Percentiles rank a stretch among this genome's conserved stretches.
Conservation (phyloP, 2,113 vertebrate species). For the Danionella cerebrum region DNA sequence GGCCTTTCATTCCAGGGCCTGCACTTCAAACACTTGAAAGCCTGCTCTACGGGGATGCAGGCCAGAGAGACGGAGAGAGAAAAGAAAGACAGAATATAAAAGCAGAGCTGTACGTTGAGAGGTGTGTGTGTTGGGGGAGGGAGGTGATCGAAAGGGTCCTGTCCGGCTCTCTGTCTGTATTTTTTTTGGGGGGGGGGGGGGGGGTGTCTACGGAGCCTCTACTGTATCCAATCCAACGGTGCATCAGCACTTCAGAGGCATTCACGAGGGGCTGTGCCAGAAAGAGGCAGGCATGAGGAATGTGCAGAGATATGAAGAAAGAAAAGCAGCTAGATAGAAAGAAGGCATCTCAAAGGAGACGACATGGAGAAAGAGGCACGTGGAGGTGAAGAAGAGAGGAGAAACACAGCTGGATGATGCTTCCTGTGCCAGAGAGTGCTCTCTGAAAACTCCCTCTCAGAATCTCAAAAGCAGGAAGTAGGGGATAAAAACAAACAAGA, state of each 20-base stretch:
- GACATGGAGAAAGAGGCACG: background rate
- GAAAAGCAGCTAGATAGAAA: conserved; percentile 11
- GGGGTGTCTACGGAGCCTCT: too few species aligned
- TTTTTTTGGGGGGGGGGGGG: conserved; percentile 45
- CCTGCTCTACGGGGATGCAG: conserved; percentile 65
- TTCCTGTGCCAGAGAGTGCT: conserved; percentile 29
- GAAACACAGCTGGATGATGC: conserved; percentile 30
- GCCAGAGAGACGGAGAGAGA: conserved; percentile 52
- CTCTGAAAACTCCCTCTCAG: conserved; percentile 5
- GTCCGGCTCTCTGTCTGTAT: conserved; percentile 54
- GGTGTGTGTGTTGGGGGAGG: conserved; percentile 32
- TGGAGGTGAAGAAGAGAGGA: conserved; percentile 3
- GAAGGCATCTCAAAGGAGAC: conserved; percentile 16
- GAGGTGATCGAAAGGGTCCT: conserved; percentile 34
- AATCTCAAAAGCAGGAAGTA: conserved; percentile 24
- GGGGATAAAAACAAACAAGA: conserved; percentile 33
- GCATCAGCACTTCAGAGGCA: conserved; percentile 25
- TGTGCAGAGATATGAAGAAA: conserved; percentile 8
- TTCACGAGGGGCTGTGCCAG: conserved; percentile 16
- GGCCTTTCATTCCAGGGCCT: conserved; percentile 67
- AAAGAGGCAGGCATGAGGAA: conserved; percentile 10
- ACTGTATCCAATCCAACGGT: conserved; percentile 43
- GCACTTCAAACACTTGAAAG: conserved; percentile 76
- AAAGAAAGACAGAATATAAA: conserved; percentile 48
- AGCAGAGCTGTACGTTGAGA: conserved; percentile 43